Conservation (phyloP, 2,113 vertebrate species). For the Fulmarus glacialis region DNA sequence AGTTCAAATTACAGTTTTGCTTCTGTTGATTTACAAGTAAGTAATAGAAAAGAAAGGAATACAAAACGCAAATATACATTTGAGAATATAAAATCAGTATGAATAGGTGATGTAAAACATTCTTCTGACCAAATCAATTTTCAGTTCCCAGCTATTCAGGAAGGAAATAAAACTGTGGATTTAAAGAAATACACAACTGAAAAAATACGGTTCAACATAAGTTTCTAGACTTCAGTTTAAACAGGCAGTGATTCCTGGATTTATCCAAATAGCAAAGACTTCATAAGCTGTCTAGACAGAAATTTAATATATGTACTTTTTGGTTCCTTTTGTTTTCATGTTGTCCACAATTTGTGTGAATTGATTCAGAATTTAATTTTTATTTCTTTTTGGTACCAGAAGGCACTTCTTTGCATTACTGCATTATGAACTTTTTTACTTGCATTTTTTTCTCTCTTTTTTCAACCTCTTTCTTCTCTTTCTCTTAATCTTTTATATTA, state of each 20-base stretch:
- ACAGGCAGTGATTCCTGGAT: neutral
- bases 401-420: neutral
- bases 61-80: neutral
- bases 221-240: neutral
- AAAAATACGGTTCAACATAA: neutral
- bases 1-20: neutral
- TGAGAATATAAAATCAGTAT: neutral
- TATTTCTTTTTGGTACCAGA: neutral
- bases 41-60: neutral
- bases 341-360: neutral
- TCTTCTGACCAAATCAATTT: neutral
- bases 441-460: neutral
- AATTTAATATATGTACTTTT: neutral
- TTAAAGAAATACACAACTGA: neutral
- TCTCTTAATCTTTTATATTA: neutral
- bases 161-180: neutral
- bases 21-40: neutral
- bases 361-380: neutral
- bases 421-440: neutral
- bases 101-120: neutral
- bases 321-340: neutral
- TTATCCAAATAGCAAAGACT: neutral
- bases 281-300: neutral
- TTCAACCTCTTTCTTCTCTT: neutral
- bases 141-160: neutral